phyloP scores from a whole-genome alignment of 2,113 vertebrate genomes.

The Bujurquina vittata region DNA sequence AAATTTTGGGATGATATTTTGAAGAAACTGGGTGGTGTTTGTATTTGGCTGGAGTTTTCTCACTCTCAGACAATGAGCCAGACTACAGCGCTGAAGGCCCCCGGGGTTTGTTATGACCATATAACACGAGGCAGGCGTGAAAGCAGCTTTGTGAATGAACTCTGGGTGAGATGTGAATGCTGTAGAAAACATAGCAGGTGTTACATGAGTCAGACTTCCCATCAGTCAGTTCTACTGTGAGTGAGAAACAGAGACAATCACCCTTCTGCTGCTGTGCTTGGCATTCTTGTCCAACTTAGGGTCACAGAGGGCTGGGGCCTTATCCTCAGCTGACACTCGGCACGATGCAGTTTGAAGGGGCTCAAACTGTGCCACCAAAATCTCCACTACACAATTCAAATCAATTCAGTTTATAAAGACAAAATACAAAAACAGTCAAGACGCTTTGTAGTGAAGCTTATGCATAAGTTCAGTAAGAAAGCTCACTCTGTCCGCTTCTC shows the following conservation, averaged over 20 bases:
- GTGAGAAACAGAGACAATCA: not conserved
- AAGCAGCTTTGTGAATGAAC: conserved; percentile 19
- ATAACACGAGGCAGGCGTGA: conserved; percentile 14
- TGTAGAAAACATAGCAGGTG: conserved; percentile 19
- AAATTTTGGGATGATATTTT: not conserved
- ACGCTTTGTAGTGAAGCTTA: no score
- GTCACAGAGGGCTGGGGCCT: no score
- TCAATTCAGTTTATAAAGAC: no score
- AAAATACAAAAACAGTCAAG: no score
- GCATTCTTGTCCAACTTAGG: not conserved
- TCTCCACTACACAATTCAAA: not conserved
- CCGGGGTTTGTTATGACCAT: not conserved
- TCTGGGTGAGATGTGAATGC: conserved; percentile 2
- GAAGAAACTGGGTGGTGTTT: not conserved
- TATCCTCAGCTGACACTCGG: not conserved
- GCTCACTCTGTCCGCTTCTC: no score
- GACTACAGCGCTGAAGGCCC: not conserved
- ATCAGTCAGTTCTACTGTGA: not conserved
- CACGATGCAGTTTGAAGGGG: not conserved
- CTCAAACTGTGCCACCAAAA: not conserved
- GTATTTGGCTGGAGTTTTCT: not conserved
- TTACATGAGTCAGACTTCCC: not conserved
- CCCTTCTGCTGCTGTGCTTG: not conserved
- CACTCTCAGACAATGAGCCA: not conserved
- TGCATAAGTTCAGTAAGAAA: no score